phyloP scores from a whole-genome alignment of 2,797 vertebrate species.

The Chelon auratus region DNA sequence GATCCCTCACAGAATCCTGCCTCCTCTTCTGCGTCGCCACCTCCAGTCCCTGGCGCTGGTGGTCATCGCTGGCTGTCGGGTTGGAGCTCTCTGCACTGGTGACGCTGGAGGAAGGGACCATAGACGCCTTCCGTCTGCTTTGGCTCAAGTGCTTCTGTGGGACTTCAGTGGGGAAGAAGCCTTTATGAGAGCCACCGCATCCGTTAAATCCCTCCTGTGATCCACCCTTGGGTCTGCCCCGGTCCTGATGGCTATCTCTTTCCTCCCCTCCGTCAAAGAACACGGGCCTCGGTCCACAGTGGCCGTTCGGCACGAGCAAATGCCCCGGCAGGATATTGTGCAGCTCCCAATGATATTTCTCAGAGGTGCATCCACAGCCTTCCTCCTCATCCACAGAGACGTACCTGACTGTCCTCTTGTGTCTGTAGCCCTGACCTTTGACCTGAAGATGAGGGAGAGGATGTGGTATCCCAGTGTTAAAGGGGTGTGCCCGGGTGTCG shows the following conservation, averaged over 20 bases:
- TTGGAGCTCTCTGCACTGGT: constrained; percentile 38
- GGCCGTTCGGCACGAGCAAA: constrained; percentile 65
- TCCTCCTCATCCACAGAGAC: constrained; percentile 64
- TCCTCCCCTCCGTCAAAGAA: constrained; percentile 60
- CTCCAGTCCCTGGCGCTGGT: constrained; percentile 36
- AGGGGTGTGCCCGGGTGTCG: constrained; percentile 61
- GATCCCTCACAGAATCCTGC: constrained; percentile 79
- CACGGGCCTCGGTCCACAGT: constrained; percentile 60
- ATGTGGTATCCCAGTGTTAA: constrained; percentile 66
- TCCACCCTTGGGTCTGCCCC: constrained; percentile 55
- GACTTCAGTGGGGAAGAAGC: constrained; percentile 85
- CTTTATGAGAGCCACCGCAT: constrained; percentile 42
- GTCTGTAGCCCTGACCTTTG: constrained; percentile 77
- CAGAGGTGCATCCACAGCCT: constrained; percentile 40
- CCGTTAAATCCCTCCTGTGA: constrained; percentile 73
- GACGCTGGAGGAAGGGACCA: constrained; percentile 19
- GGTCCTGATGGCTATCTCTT: constrained; percentile 66
- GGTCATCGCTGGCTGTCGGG: neutral
- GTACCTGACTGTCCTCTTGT: constrained; percentile 65
- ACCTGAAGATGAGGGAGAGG: constrained; percentile 79
- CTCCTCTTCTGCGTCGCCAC: constrained; percentile 61
- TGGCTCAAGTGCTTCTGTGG: constrained; percentile 76
- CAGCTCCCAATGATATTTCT: constrained; percentile 56
- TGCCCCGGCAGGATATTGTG: constrained; percentile 34
- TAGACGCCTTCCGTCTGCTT: constrained; percentile 59